Evolutionary conservation across 2,113 vertebrate genomes (phyloP), one percentile per base, ranked within the genome.

Genomic region (Clarias batrachus): DNA sequence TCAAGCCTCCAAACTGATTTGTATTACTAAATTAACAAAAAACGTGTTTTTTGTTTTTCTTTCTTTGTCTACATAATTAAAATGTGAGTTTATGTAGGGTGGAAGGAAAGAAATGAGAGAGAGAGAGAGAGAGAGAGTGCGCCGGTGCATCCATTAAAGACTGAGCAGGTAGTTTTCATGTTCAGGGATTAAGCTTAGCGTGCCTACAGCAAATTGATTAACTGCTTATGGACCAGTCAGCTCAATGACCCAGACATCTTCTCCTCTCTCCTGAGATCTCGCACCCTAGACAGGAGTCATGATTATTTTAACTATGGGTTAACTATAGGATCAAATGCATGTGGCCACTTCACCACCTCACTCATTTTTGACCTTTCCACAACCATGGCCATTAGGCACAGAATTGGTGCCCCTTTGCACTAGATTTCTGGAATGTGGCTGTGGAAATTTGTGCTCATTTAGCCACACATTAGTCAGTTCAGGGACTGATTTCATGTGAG

Each of bases 151-250:
- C 27, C 63, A 57, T 57, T 65, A 2, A 62, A n/a, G 74, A 60
- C 17, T 27, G 73, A 77, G 25, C 33, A n/a, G 73, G 60, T 27
- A 57, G 60, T 65, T 14, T 65, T 27, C 68, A 78, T 52, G 57
- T 41, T 48, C 70, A 16, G 60, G 48, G n/a, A 54, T 63, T 48
- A 56, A 66, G 27, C 48, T 54, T 19, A 81, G 33, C 27, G 19
- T 65, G 83, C 68, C 57, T 57, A 23, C 59, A 19, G 41, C 30
- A 65, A 83, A 82, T 88, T 52, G 71, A 88, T 82, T 71, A 27
- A n/a, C 54, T 62, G 41, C 27, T 82, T 66, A 74, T 62, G 30
- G 83, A 82, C 85, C 83, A 82, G 65, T 88, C 78, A 84, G 11
- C 54, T 84, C 30, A 30, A 30, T 84, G 73, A 83, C 52, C 62